These are phyloP conservation scores for Acrobasis repandana DNA, from an alignment of 2,888 invertebrate genomes.

Conservation along the genomic window DNA sequence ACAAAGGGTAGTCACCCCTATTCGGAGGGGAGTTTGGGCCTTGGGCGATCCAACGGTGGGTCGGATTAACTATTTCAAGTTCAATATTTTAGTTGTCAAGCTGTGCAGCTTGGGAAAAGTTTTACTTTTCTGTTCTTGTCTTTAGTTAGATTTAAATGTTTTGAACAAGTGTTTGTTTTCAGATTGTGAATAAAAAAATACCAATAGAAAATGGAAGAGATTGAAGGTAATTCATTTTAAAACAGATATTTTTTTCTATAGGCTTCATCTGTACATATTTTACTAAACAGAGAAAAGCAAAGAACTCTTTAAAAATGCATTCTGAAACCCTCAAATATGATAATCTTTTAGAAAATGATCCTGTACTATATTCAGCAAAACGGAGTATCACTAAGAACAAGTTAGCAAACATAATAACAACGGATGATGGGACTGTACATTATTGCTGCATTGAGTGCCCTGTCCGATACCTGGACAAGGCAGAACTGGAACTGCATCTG, in stretches of 20 bases:
- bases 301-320: background rate
- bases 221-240: constrained; percentile 14
- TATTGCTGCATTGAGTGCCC: constrained; percentile 91
- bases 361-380: constrained; percentile 11
- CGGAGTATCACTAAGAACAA: constrained; percentile 84
- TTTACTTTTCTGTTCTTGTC: background rate
- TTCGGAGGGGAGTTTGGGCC: constrained; percentile 73
- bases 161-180: constrained; percentile 2
- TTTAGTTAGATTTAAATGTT: background rate
- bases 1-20: constrained; percentile 81
- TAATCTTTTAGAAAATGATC: constrained; percentile 9
- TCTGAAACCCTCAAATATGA: background rate
- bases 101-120: background rate
- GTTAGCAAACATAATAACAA: constrained; percentile 87
- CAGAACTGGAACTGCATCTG: constrained; percentile 87
- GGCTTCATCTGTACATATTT: background rate
- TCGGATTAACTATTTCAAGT: constrained; percentile 54
- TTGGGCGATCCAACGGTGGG: constrained; percentile 69
- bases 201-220: constrained; percentile 24
- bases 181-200: background rate
- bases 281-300: background rate
- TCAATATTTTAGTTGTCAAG: constrained; percentile 5
- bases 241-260: background rate
- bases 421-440: constrained; percentile 85
- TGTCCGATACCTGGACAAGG: constrained; percentile 88